These are phyloP conservation scores for Andrena praecox DNA, from an alignment of 2,888 invertebrate genomes.

Conservation along the genomic window DNA sequence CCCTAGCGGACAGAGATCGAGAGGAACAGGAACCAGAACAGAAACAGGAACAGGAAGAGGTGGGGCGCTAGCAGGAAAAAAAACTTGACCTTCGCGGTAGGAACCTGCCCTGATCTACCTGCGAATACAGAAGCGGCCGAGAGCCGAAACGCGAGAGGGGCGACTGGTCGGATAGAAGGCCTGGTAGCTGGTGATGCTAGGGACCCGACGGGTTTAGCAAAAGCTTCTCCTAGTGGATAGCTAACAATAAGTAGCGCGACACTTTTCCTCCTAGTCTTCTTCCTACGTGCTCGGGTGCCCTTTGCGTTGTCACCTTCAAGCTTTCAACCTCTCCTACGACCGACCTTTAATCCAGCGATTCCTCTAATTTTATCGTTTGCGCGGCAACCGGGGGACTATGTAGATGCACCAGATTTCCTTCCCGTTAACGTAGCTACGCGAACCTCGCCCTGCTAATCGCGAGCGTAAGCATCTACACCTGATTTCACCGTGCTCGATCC, in stretches of 20 bases:
- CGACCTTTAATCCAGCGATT: constrained; percentile 14
- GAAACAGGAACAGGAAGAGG: constrained; percentile 37
- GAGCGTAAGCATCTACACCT: no score
- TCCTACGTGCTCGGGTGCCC: background rate
- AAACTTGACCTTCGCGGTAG: constrained; percentile 38
- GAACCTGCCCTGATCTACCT: constrained; percentile 46
- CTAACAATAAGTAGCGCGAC: background rate
- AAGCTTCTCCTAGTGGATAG: no score
- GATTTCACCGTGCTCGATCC: no score
- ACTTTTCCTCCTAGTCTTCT: background rate
- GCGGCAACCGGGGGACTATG: background rate
- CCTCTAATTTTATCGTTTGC: background rate
- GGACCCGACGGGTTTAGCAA: background rate
- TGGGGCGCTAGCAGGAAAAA: background rate
- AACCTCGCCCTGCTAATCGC: no score
- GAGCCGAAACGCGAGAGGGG: background rate
- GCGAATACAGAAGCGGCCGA: background rate
- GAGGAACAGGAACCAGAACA: constrained; percentile 15
- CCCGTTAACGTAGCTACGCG: background rate
- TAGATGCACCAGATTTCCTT: constrained; percentile 3
- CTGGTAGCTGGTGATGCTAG: background rate
- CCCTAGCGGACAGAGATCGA: background rate
- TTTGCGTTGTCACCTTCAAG: background rate
- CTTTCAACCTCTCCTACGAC: background rate
- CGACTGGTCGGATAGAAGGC: background rate